A percentile compares a stretch with the other conserved stretches of the same genome.
phyloP scores from a whole-genome alignment of 2,888 invertebrate genomes.

The Hoplodrina blanda region DNA sequence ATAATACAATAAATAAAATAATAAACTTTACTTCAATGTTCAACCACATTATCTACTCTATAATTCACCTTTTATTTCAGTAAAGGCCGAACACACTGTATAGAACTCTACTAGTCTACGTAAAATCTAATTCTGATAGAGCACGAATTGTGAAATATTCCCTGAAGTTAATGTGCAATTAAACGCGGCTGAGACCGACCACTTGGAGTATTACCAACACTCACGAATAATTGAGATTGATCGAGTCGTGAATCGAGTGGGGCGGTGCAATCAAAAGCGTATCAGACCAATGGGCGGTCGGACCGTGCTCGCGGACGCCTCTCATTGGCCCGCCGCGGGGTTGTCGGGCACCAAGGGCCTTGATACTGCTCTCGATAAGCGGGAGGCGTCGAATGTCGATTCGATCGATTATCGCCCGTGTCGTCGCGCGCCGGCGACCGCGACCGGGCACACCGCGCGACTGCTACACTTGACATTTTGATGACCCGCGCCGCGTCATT shows the following conservation, averaged over 20 bases:
- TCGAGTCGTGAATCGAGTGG: slow-evolving; percentile 86
- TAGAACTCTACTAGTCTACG: slow-evolving; percentile 20
- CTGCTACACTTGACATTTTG: slow-evolving; percentile 42
- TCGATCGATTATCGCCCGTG: slow-evolving; percentile 86
- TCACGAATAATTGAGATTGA: slow-evolving; percentile 87
- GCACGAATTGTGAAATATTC: slow-evolving; percentile 47
- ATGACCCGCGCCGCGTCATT: slow-evolving; percentile 43
- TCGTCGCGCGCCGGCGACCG: slow-evolving; percentile 58
- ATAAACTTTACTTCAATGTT: slow-evolving; percentile 5
- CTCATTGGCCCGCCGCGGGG: slow-evolving; percentile 84
- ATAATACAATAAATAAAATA: slow-evolving; percentile 18
- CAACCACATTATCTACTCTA: neutral
- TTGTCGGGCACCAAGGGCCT: slow-evolving; percentile 85
- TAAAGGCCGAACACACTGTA: neutral
- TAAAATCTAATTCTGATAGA: slow-evolving; percentile 35
- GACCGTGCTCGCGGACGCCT: slow-evolving; percentile 71
- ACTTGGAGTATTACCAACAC: slow-evolving; percentile 79
- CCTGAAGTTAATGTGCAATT: slow-evolving; percentile 68
- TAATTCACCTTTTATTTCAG: slow-evolving; percentile 9
- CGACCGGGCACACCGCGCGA: neutral
- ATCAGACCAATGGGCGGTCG: slow-evolving; percentile 86
- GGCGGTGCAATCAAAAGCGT: slow-evolving; percentile 90
- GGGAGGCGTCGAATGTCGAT: slow-evolving; percentile 86
- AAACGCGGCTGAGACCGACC: slow-evolving; percentile 69
- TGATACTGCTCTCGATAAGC: slow-evolving; percentile 88